phyloP scores from a whole-genome alignment of 2,797 vertebrate species.

The Loriculus beryllinus region DNA sequence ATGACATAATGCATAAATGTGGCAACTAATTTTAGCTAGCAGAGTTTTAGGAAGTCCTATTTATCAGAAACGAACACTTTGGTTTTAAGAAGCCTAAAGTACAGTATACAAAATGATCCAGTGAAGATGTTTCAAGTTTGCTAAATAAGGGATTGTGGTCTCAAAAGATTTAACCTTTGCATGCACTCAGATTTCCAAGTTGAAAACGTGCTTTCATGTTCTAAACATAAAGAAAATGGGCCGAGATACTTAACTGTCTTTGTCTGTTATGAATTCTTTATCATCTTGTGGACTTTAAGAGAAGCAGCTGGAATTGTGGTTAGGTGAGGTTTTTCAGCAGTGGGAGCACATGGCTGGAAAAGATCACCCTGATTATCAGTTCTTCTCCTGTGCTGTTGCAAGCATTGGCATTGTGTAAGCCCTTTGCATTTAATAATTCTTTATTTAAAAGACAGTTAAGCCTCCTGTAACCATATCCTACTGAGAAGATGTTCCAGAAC shows the following conservation, averaged over 20 bases:
- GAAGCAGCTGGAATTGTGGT: background rate
- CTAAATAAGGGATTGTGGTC: background rate
- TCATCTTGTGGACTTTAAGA: background rate
- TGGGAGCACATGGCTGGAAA: background rate
- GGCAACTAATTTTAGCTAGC: background rate
- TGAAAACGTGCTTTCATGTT: background rate
- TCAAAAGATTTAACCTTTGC: background rate
- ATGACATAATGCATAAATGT: background rate
- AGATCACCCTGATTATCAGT: background rate
- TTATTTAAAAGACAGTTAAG: background rate
- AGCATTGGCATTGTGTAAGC: background rate
- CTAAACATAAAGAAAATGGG: background rate
- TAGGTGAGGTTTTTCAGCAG: background rate
- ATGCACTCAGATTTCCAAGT: background rate
- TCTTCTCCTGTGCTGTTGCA: background rate
- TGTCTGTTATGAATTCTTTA: background rate
- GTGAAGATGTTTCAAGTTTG: background rate
- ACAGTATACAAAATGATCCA: background rate
- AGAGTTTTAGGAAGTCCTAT: background rate
- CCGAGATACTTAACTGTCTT: background rate
- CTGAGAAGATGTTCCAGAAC: constrained; percentile 1
- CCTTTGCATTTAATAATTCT: background rate
- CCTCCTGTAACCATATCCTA: background rate
- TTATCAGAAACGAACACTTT: background rate
- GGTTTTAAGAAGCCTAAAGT: background rate